phyloP scores from a whole-genome alignment of 2,797 vertebrate genomes.

The Pangasius sanitwongsei region DNA sequence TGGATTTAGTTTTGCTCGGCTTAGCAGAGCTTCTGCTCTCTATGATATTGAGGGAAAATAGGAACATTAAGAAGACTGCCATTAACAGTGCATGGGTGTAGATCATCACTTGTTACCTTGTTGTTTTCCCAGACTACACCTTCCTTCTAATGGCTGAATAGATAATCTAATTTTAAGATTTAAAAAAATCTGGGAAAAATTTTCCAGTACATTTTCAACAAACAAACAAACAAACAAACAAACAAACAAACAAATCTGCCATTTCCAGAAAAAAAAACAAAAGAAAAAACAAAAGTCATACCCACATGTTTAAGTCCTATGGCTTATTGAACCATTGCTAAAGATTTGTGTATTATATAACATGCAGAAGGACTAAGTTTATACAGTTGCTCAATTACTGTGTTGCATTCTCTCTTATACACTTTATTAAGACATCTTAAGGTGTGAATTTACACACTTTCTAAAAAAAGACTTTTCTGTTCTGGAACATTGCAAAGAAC shows the following conservation, averaged over 20 bases:
- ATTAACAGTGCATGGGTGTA: neutral
- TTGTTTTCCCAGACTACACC: neutral
- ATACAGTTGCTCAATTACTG: neutral
- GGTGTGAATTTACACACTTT: neutral
- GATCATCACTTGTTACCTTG: neutral
- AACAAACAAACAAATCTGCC: neutral
- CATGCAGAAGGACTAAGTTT: neutral
- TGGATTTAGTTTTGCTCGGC: neutral
- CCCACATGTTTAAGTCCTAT: neutral
- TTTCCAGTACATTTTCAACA: neutral
- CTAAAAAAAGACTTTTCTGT: neutral
- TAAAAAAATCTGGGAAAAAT: neutral
- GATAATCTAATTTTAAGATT: neutral
- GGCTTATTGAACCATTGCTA: conserved; percentile 23
- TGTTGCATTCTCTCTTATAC: neutral
- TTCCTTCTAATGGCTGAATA: neutral
- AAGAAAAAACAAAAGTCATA: neutral
- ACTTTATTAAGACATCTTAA: neutral
- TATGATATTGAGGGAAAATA: neutral
- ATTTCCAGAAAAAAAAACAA: neutral
- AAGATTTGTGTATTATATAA: conserved; percentile 6
- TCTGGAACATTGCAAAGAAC: neutral
- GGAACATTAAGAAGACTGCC: neutral
- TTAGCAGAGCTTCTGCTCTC: neutral
- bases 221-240: neutral